Base-by-base conservation (phyloP, 1,140 invertebrate species). In the Drosophila lacertosa region DNA sequence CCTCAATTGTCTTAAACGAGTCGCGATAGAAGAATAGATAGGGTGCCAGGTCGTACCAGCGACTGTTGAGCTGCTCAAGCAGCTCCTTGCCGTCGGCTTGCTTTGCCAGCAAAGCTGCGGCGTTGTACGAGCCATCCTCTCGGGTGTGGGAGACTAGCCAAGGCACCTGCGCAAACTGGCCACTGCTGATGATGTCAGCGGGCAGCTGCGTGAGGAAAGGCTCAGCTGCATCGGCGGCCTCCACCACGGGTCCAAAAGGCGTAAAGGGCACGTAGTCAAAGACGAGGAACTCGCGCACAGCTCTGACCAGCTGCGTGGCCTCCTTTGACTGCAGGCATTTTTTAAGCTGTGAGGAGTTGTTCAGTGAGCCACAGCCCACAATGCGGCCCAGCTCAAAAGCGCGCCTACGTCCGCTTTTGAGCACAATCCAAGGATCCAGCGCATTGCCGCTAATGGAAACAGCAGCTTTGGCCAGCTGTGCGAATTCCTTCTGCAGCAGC, bases 241-340 rank as follows among this genome's bases (percentile, higher is more conserved):
- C 94, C 0, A 93, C 75, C 0, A 93, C 92, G 11, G 93, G 93
- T 2, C 93, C 93, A 77, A 94, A 94, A 1, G 93, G 93, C 10
- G 92, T 89, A 64, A 93, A 93, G n/a, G 94, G 94, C 79, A 93
- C 93, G 55, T 92, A 93, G 9, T 92, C 72, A 84, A 92, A 93
- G 2, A 88, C 69, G 7, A 74, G 39, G 37, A 88, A 82, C 9
- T 75, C n/a, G 10, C 37, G 24, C n/a, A 82, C 67, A n/a, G 63
- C 64, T 6, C 26, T 22, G 0, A 88, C 78, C 35, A 88, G 57
- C 2, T 76, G 47, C 0, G 22, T 6, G 0, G 93, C 92, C 15
- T 92, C 90, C 45, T 92, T 91, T 7, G 89, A 75, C 68, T 93
- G 91, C 2, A 95, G 83, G 83, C 94, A 95, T 2, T 92, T 90